Conservation (phyloP, 1,140 invertebrate genomes). For the Druon quercuslanigerum region DNA sequence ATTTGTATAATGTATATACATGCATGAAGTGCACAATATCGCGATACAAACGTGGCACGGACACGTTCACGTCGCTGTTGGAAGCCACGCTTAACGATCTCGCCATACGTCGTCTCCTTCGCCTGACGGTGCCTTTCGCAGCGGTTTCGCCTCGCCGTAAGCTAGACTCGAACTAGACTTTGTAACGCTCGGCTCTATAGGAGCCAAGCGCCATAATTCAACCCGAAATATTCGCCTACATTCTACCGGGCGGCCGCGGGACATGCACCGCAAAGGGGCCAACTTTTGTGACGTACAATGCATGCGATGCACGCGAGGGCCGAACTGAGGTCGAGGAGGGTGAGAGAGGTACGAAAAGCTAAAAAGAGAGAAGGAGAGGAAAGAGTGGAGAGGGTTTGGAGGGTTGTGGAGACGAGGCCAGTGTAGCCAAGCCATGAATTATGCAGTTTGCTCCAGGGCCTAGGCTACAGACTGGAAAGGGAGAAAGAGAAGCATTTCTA, state of each 20-base stretch:
- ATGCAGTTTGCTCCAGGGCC: slow-evolving; percentile 67
- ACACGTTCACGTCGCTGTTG: slow-evolving; percentile 46
- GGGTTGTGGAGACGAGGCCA: slow-evolving; percentile 51
- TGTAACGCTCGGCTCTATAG: too few relatives aligned
- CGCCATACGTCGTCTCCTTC: slow-evolving; percentile 46
- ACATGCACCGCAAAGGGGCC: slow-evolving; percentile 46
- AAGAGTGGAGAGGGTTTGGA: slow-evolving; percentile 43
- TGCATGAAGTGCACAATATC: slow-evolving; percentile 42
- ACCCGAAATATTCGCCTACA: slow-evolving; percentile 70
- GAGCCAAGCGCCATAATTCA: slow-evolving; percentile 62
- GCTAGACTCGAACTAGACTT: not conserved
- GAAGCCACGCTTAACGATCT: slow-evolving; percentile 54
- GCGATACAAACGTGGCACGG: slow-evolving; percentile 39
- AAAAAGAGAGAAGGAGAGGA: slow-evolving; percentile 47
- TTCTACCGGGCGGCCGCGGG: slow-evolving; percentile 53
- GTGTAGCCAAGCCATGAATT: slow-evolving; percentile 70
- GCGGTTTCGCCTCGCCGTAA: slow-evolving; percentile 10
- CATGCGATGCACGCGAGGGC: slow-evolving; percentile 54
- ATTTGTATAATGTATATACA: not conserved
- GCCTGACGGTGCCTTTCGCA: slow-evolving; percentile 44
- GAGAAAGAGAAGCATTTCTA: slow-evolving; percentile 44
- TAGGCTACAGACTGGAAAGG: slow-evolving; percentile 57
- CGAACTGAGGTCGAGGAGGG: slow-evolving; percentile 45
- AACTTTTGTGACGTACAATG: slow-evolving; percentile 62
- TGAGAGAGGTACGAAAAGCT: slow-evolving; percentile 37